Conservation (phyloP, 2,113 vertebrate genomes). For the Alligator sinensis region DNA sequence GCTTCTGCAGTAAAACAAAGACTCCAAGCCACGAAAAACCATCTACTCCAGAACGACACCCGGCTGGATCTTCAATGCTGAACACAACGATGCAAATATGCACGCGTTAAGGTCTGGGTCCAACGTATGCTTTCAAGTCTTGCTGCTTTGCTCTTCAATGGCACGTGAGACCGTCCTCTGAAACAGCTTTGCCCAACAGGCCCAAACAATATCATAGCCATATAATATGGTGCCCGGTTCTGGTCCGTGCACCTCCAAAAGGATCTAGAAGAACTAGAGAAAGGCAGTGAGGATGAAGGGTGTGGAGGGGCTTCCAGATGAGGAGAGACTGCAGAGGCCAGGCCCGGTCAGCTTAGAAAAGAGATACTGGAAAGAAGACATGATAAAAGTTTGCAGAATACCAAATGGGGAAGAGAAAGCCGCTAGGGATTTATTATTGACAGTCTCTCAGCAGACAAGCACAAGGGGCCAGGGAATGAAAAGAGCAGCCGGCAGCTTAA, state of each 20-base stretch:
- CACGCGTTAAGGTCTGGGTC: not conserved
- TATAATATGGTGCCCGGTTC: too few species aligned
- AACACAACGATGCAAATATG: not conserved
- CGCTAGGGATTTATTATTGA: too few species aligned
- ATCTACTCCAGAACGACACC: not conserved
- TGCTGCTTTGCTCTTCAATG: not conserved
- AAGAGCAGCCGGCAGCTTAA: too few species aligned
- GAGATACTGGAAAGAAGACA: not conserved
- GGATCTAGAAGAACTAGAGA: too few species aligned
- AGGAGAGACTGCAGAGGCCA: not conserved
- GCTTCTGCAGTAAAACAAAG: not conserved
- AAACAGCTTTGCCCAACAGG: not conserved
- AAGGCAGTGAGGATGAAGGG: too few species aligned
- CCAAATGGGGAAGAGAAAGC: too few species aligned
- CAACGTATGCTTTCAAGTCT: not conserved
- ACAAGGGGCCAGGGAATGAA: too few species aligned
- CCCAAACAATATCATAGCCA: not conserved
- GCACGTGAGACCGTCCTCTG: not conserved
- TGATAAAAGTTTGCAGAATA: too few species aligned
- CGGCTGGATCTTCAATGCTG: too few species aligned
- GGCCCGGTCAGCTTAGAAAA: not conserved
- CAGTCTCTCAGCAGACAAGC: too few species aligned
- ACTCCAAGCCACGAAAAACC: not conserved
- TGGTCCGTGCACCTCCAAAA: too few species aligned
- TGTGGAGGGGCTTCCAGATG: too few species aligned